Base-by-base conservation (phyloP, 1,140 invertebrate genomes). In the Drosophila pandora region DNA sequence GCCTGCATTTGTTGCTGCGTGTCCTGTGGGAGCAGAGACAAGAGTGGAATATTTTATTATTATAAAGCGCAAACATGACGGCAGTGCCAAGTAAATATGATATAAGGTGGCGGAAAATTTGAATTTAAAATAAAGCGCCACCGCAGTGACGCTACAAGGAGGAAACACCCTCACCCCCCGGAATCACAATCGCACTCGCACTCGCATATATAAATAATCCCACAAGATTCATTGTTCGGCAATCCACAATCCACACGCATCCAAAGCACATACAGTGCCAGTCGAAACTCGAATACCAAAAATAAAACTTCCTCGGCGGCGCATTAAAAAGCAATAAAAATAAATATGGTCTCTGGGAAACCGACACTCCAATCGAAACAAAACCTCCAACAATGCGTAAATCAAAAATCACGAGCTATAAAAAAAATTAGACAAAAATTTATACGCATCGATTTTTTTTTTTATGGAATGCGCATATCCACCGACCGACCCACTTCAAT, bases 251-350 rank as follows among this genome's bases (percentile, higher is more conserved):
- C 64, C 58, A 59, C 69, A 73, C 71, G 62, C 70, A 75, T 37
- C 34, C 57, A 57, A 78, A 74, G 67, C 12, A 13, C 3, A 21
- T 21, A 21, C 41, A 43, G 41, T 21, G 41, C n/a, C 2, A 10
- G n/a, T 37, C 34, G 34, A 7, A 43, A 21, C 53, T 69, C 47
- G 17, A 41, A 41, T 25, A 58, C 32, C 68, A 78, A 71, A 83
- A 79, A 79, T 61, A 88, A 88, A 88, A 88, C 84, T 88, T 88
- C 83, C 83, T 79, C 79, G 45, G 43, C 68, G 84, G 83, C 80
- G 83, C 83, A 88, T 88, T 88, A 88, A 88, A 88, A 88, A 88
- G 79, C 83, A 88, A 88, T 88, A 88, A 88, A 87, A 88, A 88
- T 83, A 83, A 88, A 85, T 82, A 85, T 82, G 82, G 62, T 65